Evolutionary conservation across 2,113 vertebrate species (phyloP).

Genomic region (Takifugu bimaculatus): DNA sequence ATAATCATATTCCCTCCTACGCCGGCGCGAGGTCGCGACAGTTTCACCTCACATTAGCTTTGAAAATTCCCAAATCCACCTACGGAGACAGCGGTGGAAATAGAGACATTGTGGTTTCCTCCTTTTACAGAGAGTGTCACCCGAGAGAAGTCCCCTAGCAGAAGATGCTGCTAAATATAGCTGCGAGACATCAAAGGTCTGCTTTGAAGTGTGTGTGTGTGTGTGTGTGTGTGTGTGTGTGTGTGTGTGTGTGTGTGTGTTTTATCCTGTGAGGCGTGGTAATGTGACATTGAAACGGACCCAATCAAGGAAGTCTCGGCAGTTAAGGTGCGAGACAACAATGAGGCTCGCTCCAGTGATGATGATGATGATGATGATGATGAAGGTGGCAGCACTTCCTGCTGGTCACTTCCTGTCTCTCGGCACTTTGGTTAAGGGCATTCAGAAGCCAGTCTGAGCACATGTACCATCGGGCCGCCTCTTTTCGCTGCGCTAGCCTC

Average conservation of each 20-base stretch:
- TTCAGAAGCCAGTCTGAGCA: too few relatives aligned
- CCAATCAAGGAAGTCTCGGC: constrained; percentile 33
- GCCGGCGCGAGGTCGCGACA: too few relatives aligned
- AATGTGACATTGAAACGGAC: constrained; percentile 28
- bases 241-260: constrained; percentile 20
- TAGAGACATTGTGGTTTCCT: constrained; percentile 40
- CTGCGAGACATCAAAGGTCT: constrained; percentile 62
- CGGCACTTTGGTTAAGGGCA: neutral
- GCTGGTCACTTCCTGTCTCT: constrained; percentile 33
- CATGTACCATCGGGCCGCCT: too few relatives aligned
- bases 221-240: constrained; percentile 27
- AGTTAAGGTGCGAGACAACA: constrained; percentile 22
- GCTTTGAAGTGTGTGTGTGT: constrained; percentile 52
- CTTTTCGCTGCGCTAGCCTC: too few relatives aligned
- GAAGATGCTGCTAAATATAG: constrained; percentile 65
- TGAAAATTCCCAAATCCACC: too few relatives aligned
- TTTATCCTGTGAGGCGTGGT: constrained; percentile 36
- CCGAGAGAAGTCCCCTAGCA: constrained; percentile 48
- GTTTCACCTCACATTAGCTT: too few relatives aligned
- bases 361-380: neutral
- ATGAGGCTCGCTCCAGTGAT: neutral
- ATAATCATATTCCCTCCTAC: too few relatives aligned
- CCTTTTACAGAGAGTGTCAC: constrained; percentile 48
- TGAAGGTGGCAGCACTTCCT: constrained; percentile 8
- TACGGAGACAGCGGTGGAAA: constrained; percentile 1